phyloP scores from a whole-genome alignment of 2,113 vertebrate species.

The Grus americana region DNA sequence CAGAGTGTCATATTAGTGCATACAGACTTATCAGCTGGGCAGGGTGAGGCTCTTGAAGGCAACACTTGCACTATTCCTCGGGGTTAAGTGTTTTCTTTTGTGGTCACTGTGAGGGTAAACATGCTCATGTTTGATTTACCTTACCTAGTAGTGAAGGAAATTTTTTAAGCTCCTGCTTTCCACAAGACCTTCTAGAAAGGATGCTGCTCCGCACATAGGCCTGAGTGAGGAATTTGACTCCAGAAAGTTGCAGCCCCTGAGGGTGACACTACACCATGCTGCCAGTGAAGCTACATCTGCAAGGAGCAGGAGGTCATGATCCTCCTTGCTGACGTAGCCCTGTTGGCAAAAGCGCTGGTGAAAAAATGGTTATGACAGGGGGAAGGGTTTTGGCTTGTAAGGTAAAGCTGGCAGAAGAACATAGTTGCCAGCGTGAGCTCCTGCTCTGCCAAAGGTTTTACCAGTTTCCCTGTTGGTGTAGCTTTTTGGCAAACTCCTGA shows the following conservation, averaged over 20 bases:
- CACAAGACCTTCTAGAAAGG: background rate
- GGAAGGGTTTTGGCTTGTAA: background rate
- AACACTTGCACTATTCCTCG: fast-evolving
- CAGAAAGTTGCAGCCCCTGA: background rate
- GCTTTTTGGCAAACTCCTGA: background rate
- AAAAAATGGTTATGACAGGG: background rate
- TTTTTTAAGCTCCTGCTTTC: background rate
- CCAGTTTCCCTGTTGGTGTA: background rate
- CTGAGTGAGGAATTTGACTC: background rate
- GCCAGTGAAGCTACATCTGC: background rate
- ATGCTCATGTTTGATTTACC: background rate
- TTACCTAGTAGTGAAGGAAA: background rate
- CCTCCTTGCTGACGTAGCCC: background rate
- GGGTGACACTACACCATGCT: fast-evolving
- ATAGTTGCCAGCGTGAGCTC: background rate
- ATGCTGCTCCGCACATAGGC: background rate
- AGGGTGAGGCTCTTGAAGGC: background rate
- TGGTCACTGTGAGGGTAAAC: background rate
- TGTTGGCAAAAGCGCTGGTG: background rate
- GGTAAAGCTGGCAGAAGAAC: background rate
- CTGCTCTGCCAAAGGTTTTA: background rate
- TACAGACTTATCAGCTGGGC: background rate
- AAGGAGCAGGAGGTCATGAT: background rate
- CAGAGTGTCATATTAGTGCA: too few species aligned
- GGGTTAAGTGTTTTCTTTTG: background rate